phyloP scores from a whole-genome alignment of 2,113 vertebrate genomes.

The Connochaetes taurinus region DNA sequence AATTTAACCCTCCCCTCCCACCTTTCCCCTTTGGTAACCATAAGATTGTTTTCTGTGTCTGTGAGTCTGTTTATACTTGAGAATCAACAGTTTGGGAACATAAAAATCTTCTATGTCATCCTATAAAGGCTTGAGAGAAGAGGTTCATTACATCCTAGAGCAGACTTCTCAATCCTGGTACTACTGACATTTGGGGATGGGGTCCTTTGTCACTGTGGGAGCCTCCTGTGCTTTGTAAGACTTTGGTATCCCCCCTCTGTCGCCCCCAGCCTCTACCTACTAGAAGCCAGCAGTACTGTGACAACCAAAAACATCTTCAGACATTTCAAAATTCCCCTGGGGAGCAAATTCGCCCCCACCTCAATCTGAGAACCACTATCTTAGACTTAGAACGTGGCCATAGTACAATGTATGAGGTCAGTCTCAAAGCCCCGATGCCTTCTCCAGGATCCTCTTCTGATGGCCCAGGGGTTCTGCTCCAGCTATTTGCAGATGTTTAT shows the following conservation, averaged over 20 bases:
- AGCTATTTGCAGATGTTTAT: neutral
- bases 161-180: fast-evolving
- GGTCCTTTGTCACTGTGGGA: fast-evolving
- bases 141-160: fast-evolving
- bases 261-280: fast-evolving
- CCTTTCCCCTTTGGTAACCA: neutral
- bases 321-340: neutral
- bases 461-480: neutral
- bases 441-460: neutral
- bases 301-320: no score
- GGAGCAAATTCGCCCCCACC: neutral
- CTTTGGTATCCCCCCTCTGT: neutral
- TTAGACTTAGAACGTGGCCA: neutral
- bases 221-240: fast-evolving
- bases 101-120: fast-evolving
- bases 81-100: neutral
- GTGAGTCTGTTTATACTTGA: neutral
- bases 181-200: fast-evolving
- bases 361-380: neutral
- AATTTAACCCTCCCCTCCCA: neutral
- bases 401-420: fast-evolving
- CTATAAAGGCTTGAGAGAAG: no score
- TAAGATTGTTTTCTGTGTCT: neutral
- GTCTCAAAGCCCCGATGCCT: neutral
- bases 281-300: neutral